Base-by-base conservation (phyloP, 2,113 vertebrate species). In the Anarhynchus alexandrinus region DNA sequence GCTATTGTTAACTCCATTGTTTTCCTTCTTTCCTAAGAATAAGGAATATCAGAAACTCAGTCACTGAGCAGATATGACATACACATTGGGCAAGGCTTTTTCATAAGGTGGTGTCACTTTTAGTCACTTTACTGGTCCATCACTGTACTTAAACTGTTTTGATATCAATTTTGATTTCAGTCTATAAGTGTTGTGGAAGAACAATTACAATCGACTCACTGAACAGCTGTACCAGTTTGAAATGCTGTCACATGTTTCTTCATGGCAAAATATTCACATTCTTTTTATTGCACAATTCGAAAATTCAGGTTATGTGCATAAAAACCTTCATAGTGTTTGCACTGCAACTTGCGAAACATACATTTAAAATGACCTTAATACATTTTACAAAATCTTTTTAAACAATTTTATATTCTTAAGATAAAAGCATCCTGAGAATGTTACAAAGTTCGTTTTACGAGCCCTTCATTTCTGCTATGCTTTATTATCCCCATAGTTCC, bases 351-450 rank as follows among this genome's bases (percentile, higher is more conserved):
- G 92, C 84, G 12, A 92, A 98, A 96, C 96, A 90, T 93, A 98
- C 94, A 98, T 95, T 97, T 97, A 96, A 98, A 98, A 98, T 97
- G 79, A 97, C 95, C 91, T 96, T 97, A 98, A 97, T 97, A 98
- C 86, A 95, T 97, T 97, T 98, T 98, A 98, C 90, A 98, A 98
- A 98, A 97, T 97, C 94, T 97, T 97, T 97, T 97, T 54, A 95
- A 97, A 97, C 93, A 96, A 97, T 62, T 94, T 91, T 97, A 97
- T 97, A 98, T 94, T 98, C 95, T 97, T 98, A 98, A 97, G 97
- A 97, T 70, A 97, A 98, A 98, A 97, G 97, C 97, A 98, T 98
- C 98, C 98, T 98, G 98, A 98, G 98, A 97, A 98, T 98, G 97
- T 97, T 98, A 98, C 95, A 98, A 98, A 98, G 96, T 97, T 97